Evolutionary conservation across 2,888 invertebrate species (phyloP).

Genomic region (Pyrrhia umbra): DNA sequence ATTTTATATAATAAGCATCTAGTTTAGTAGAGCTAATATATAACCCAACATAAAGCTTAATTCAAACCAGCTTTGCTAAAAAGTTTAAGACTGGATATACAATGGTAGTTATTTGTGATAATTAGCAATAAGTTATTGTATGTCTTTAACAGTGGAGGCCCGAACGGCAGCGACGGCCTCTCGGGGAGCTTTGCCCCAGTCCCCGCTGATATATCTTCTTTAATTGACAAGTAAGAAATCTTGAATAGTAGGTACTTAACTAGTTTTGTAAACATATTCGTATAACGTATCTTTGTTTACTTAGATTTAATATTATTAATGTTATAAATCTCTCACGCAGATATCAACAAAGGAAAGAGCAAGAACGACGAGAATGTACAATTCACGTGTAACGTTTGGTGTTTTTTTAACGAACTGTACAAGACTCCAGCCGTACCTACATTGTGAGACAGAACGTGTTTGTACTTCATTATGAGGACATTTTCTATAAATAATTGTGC

Average conservation of each 20-base stretch:
- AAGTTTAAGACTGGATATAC: neutral
- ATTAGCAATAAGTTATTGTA: conserved; percentile 8
- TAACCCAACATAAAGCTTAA: conserved; percentile 48
- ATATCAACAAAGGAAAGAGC: conserved; percentile 93
- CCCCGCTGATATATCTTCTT: conserved; percentile 87
- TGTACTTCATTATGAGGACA: conserved; percentile 16
- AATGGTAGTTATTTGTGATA: neutral
- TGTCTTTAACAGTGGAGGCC: conserved; percentile 79
- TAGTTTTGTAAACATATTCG: neutral
- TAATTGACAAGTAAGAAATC: conserved; percentile 85
- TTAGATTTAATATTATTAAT: neutral
- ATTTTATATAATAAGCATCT: conserved; percentile 13
- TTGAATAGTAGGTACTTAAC: neutral
- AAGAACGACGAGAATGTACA: conserved; percentile 93
- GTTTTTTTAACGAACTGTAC: conserved; percentile 49
- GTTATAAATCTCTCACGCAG: conserved; percentile 77
- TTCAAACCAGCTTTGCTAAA: conserved; percentile 48
- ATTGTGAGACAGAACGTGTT: conserved; percentile 36
- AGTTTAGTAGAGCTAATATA: conserved; percentile 14
- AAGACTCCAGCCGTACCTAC: conserved; percentile 50
- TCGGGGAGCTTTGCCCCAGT: conserved; percentile 83
- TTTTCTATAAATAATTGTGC: conserved; percentile 39
- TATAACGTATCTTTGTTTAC: neutral
- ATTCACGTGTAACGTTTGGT: conserved; percentile 91
- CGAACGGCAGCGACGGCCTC: conserved; percentile 83